Evolutionary conservation across 2,113 vertebrate genomes (phyloP).

Genomic region (Callipepla californica): DNA sequence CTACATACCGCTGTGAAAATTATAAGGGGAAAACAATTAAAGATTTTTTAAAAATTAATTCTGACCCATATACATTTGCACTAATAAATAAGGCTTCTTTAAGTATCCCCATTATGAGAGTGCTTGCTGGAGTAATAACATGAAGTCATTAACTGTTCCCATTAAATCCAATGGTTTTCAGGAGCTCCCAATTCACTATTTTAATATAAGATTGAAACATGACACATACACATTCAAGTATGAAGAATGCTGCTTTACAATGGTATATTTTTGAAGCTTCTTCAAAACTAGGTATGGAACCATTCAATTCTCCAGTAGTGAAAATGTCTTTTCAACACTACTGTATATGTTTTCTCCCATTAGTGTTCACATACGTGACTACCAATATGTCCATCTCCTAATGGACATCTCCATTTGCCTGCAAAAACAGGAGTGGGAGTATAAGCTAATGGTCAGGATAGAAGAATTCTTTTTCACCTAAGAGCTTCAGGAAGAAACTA

Average conservation of each 20-base stretch:
- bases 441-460: not conserved
- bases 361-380: not conserved
- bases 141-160: slow-evolving; percentile 77
- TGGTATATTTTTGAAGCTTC: not conserved
- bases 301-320: not conserved
- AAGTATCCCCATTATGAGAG: slow-evolving; percentile 76
- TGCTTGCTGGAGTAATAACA: slow-evolving; percentile 65
- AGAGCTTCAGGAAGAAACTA: not conserved
- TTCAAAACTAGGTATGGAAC: not conserved
- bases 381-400: not conserved
- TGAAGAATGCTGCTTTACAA: not conserved
- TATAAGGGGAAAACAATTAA: slow-evolving; percentile 83
- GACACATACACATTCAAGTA: not conserved
- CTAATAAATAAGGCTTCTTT: slow-evolving; percentile 83
- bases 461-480: not conserved
- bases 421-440: not conserved
- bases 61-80: slow-evolving; percentile 83
- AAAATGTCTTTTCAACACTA: not conserved
- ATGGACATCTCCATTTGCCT: not conserved
- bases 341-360: not conserved
- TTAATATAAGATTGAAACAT: slow-evolving; percentile 62
- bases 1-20: slow-evolving; percentile 81
- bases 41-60: slow-evolving; percentile 83
- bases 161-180: slow-evolving; percentile 73
- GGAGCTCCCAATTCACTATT: slow-evolving; percentile 72